Evolutionary conservation across 1,140 invertebrate genomes (phyloP).

Genomic region (Eulimnadia texana): DNA sequence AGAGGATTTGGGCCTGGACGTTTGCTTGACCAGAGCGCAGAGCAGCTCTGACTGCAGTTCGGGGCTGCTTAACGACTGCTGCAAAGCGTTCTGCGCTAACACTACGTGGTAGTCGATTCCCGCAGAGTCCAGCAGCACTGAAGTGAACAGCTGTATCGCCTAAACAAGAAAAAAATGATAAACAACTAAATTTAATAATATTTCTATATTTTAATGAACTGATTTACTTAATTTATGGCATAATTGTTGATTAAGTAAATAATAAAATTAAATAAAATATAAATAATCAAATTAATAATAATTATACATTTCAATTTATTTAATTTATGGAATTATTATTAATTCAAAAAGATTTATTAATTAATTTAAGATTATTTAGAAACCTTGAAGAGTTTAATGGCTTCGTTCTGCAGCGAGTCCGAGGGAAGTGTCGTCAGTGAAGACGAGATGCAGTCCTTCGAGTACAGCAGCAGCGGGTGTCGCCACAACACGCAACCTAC

Average conservation of each 20-base stretch:
- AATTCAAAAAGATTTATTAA: too few species aligned
- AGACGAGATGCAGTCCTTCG: conserved; percentile 69
- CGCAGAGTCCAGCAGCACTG: conserved; percentile 79
- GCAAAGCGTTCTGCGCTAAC: conserved; percentile 81
- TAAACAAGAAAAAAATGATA: conserved; percentile 31
- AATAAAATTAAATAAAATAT: background rate
- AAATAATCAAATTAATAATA: conserved; percentile 1
- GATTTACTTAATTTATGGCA: background rate
- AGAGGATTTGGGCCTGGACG: conserved; percentile 54
- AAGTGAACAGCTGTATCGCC: conserved; percentile 88
- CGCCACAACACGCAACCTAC: conserved; percentile 80
- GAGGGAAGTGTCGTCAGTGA: conserved; percentile 74
- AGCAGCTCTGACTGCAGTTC: conserved; percentile 85
- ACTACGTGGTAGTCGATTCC: conserved; percentile 92
- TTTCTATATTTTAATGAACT: background rate
- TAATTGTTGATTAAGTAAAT: background rate
- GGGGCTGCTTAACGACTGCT: conserved; percentile 71
- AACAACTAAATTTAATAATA: too few species aligned
- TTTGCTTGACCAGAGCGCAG: conserved; percentile 81
- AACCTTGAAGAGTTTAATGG: conserved; percentile 90
- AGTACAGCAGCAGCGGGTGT: conserved; percentile 78
- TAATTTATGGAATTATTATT: too few species aligned
- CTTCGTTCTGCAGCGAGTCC: conserved; percentile 69
- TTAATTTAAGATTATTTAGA: too few species aligned
- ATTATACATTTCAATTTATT: too few species aligned